Percentiles rank a stretch among this genome's conserved stretches.
Evolutionary conservation across 2,797 vertebrate species (phyloP).

Genomic region (Pseudochaenichthys georgianus): DNA sequence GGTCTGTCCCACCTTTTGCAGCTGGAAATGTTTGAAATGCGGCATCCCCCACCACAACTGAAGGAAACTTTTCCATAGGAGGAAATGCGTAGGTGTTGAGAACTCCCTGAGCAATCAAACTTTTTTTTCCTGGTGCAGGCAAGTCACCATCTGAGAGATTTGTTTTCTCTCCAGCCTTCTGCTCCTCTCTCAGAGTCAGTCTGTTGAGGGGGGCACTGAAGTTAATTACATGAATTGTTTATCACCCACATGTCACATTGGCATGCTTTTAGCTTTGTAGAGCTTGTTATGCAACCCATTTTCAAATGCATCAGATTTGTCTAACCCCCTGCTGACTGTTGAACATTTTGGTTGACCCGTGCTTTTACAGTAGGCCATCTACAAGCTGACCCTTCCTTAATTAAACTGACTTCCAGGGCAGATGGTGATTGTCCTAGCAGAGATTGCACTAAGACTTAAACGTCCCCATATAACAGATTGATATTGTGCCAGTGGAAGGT

Average conservation of each 20-base stretch:
- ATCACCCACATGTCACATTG: slow-evolving; percentile 43
- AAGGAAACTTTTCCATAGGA: slow-evolving; percentile 58
- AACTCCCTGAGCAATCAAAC: slow-evolving; percentile 60
- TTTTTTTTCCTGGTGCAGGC: slow-evolving; percentile 56
- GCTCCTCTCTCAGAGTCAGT: slow-evolving; percentile 28
- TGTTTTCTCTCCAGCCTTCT: slow-evolving; percentile 31
- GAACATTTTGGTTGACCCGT: slow-evolving; percentile 29
- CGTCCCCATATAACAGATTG: slow-evolving; percentile 47
- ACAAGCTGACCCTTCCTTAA: slow-evolving; percentile 41
- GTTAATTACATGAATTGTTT: slow-evolving; percentile 42
- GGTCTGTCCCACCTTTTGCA: slow-evolving; percentile 14
- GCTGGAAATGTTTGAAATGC: slow-evolving; percentile 24
- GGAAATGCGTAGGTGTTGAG: slow-evolving; percentile 65
- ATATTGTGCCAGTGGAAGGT: slow-evolving; percentile 49
- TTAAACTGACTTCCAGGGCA: slow-evolving; percentile 55
- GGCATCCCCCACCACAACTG: not conserved
- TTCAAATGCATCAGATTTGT: slow-evolving; percentile 46
- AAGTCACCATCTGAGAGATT: slow-evolving; percentile 52
- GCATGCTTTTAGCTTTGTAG: slow-evolving; percentile 26
- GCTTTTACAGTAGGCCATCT: slow-evolving; percentile 42
- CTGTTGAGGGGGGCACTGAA: slow-evolving; percentile 26
- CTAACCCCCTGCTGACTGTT: slow-evolving; percentile 37
- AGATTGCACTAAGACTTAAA: slow-evolving; percentile 40
- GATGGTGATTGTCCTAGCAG: slow-evolving; percentile 57
- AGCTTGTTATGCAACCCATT: slow-evolving; percentile 45